Percentiles rank a stretch among this genome's conserved stretches.
phyloP scores from a whole-genome alignment of 1,140 invertebrate species.

The Protaetia brevitarsis region DNA sequence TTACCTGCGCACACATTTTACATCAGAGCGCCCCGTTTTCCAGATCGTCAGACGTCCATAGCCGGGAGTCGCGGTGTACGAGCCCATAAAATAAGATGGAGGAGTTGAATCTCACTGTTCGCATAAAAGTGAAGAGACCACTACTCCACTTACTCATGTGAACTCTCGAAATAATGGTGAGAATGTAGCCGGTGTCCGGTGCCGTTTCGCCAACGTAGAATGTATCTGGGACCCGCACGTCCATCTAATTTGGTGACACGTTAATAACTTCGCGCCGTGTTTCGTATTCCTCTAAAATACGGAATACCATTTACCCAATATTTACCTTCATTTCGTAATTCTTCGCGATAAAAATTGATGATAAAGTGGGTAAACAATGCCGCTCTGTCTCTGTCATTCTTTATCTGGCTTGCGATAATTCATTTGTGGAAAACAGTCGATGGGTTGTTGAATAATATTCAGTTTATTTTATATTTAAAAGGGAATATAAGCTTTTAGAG shows the following conservation, averaged over 20 bases:
- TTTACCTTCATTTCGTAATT: conserved; percentile 10
- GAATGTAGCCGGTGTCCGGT: not conserved
- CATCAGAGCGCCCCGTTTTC: not conserved
- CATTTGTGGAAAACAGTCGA: no score
- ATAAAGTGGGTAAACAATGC: conserved; percentile 2
- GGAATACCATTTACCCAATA: not conserved
- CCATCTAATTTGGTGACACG: conserved; percentile 5
- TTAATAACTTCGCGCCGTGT: not conserved
- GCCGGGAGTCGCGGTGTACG: conserved; percentile 8
- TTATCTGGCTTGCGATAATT: no score
- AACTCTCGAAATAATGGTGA: conserved; percentile 27
- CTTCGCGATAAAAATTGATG: not conserved
- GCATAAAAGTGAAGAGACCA: conserved; percentile 47
- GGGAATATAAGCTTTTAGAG: no score
- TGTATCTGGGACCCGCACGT: not conserved
- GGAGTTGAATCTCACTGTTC: conserved; percentile 48
- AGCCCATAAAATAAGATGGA: conserved; percentile 46
- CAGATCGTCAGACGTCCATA: not conserved
- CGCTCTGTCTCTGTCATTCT: not conserved
- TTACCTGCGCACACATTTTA: not conserved
- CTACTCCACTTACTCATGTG: conserved; percentile 47
- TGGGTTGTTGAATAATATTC: no score
- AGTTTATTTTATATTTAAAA: no score
- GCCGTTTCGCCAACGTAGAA: conserved; percentile 8
- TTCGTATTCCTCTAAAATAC: conserved; percentile 14